Evolutionary conservation across 2,113 vertebrate genomes (phyloP).

Genomic region (Oxygymnocypris stewartii): DNA sequence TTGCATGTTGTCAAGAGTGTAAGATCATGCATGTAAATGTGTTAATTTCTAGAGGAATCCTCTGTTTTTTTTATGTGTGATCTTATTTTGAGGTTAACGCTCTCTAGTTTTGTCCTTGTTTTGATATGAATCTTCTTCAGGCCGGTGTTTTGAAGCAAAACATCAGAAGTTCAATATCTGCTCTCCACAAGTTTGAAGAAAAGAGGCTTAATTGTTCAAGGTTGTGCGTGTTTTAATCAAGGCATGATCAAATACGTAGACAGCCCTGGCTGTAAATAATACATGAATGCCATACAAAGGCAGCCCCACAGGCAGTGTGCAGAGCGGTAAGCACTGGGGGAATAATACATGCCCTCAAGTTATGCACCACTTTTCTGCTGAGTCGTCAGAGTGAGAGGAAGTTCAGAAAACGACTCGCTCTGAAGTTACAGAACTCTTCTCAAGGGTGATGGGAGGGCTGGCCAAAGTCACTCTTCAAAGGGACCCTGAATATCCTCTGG

Average conservation of each 20-base stretch:
- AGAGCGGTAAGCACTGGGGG: constrained; percentile 58
- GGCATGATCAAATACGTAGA: constrained; percentile 70
- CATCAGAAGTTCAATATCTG: constrained; percentile 63
- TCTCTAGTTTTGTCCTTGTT: constrained; percentile 37
- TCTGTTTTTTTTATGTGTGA: neutral
- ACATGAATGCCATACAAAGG: constrained; percentile 67
- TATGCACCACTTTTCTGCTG: constrained; percentile 58
- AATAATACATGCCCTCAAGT: constrained; percentile 56
- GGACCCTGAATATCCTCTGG: neutral
- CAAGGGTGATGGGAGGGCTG: constrained; percentile 30
- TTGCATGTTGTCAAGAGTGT: neutral
- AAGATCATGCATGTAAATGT: neutral
- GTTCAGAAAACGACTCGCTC: constrained; percentile 44
- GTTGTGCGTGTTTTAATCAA: constrained; percentile 68
- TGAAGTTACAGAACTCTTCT: constrained; percentile 48
- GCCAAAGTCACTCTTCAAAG: constrained; percentile 31
- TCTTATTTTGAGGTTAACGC: neutral
- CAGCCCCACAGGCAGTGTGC: constrained; percentile 59
- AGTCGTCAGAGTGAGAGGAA: constrained; percentile 48
- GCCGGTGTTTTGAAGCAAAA: constrained; percentile 36
- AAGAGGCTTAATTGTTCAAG: constrained; percentile 53
- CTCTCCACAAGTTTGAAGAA: constrained; percentile 46
- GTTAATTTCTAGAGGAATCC: neutral
- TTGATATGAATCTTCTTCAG: constrained; percentile 47
- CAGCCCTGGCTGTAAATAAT: constrained; percentile 71